Percentiles rank a stretch among this genome's conserved stretches.
These are phyloP conservation scores for Trochalopteron elliotii DNA, from an alignment of 2,113 vertebrate genomes.

Conservation along the genomic window DNA sequence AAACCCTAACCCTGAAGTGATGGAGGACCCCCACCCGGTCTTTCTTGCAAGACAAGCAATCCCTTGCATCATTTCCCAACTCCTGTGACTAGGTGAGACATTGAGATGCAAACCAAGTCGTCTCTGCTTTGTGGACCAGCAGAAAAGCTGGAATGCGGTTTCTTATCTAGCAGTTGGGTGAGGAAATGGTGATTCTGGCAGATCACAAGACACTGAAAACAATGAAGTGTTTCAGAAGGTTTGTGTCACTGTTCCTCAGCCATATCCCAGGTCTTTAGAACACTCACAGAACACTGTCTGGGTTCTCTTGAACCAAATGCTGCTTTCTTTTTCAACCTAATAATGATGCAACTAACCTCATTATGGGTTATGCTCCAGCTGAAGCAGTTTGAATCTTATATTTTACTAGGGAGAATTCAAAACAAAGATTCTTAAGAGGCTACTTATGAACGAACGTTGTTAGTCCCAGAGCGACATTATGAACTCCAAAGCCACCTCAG, in stretches of 20 bases:
- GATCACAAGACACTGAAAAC: slow-evolving; percentile 54
- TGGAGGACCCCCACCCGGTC: not conserved
- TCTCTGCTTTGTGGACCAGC: not conserved
- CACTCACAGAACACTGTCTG: not conserved
- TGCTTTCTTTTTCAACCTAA: not conserved
- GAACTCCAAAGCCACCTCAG: not conserved
- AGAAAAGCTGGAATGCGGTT: slow-evolving; percentile 33
- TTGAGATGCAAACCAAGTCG: slow-evolving; percentile 28
- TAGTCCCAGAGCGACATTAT: not conserved
- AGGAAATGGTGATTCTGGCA: slow-evolving; percentile 19
- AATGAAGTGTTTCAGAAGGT: not conserved
- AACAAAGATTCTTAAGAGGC: not conserved
- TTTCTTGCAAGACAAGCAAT: not conserved
- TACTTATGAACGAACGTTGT: fast-evolving
- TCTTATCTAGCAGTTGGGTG: slow-evolving; percentile 28
- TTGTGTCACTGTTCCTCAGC: not conserved
- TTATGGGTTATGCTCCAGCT: not conserved
- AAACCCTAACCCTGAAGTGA: not conserved
- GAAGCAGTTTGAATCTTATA: not conserved
- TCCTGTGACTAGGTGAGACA: slow-evolving; percentile 15
- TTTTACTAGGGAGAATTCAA: not conserved
- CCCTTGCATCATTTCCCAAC: slow-evolving; percentile 9
- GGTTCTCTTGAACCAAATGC: not conserved
- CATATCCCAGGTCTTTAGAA: not conserved
- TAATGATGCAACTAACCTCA: not conserved